Conservation (phyloP, 2,888 invertebrate species). For the Chrysodeixis includens region DNA sequence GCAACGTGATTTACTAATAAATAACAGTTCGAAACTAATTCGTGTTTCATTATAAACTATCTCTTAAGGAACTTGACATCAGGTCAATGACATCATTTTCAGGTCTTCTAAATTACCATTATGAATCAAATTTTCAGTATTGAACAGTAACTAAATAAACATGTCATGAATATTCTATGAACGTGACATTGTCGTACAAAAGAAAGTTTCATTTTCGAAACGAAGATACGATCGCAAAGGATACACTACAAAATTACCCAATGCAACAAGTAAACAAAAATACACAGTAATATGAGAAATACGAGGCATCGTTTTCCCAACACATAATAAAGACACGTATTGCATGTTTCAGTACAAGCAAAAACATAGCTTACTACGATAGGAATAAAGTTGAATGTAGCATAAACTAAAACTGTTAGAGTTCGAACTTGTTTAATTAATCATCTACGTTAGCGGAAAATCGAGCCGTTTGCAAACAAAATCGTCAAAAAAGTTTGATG, state of each 20-base stretch:
- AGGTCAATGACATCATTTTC: no score
- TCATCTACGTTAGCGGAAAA: conserved; percentile 81
- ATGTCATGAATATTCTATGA: no score
- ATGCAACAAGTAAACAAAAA: conserved; percentile 42
- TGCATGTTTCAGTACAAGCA: neutral
- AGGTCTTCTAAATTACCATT: no score
- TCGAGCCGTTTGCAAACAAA: conserved; percentile 81
- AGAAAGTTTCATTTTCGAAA: neutral
- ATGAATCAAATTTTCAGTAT: no score
- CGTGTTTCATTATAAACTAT: conserved; percentile 1
- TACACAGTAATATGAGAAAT: conserved; percentile 13
- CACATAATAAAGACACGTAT: conserved; percentile 23
- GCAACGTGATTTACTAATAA: conserved; percentile 29
- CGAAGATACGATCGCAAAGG: neutral
- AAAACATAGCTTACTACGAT: conserved; percentile 22
- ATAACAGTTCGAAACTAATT: conserved; percentile 15
- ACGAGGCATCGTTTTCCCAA: conserved; percentile 24
- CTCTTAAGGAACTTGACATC: no score
- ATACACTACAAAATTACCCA: neutral
- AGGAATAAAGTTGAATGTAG: conserved; percentile 32
- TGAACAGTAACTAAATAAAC: no score
- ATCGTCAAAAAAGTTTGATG: conserved; percentile 75
- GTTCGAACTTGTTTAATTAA: conserved; percentile 79
- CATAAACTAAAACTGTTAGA: conserved; percentile 29
- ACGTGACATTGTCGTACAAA: no score